Conservation (phyloP, 2,797 vertebrate species). For the Leptatherina wallacei region DNA sequence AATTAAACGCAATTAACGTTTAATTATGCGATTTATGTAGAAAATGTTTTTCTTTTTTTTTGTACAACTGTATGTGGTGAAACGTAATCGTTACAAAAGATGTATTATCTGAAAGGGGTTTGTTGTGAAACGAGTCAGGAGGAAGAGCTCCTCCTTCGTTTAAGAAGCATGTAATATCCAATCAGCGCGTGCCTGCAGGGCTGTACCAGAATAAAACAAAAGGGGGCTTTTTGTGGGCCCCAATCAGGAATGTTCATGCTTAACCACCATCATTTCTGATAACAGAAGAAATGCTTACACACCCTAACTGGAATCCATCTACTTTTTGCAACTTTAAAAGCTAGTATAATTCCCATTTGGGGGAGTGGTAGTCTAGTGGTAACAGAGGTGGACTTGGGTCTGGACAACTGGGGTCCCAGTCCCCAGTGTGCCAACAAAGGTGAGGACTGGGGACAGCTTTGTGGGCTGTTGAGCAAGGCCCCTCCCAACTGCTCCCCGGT, state of each 20-base stretch:
- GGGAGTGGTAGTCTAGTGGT: no score
- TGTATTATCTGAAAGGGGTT: slow-evolving; percentile 55
- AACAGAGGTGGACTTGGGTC: no score
- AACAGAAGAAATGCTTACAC: no score
- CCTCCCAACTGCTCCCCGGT: no score
- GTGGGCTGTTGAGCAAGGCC: no score
- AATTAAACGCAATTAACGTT: not conserved
- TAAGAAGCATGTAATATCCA: slow-evolving; percentile 9
- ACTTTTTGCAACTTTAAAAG: no score
- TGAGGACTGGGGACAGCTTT: no score
- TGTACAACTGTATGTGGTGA: not conserved
- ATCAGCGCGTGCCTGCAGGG: slow-evolving; percentile 39
- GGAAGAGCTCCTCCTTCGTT: slow-evolving; percentile 50
- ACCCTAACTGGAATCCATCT: not conserved
- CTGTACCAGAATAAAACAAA: not conserved
- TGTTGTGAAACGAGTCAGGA: slow-evolving; percentile 68
- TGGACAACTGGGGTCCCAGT: no score
- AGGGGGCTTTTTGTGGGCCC: not conserved
- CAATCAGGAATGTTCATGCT: not conserved
- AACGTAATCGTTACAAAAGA: slow-evolving; percentile 56
- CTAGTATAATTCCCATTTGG: not conserved
- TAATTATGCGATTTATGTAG: not conserved
- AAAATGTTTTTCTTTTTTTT: not conserved
- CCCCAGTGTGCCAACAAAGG: no score
- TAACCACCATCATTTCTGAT: not conserved